phyloP scores from a whole-genome alignment of 2,888 invertebrate species.

The Torymus tubicola region DNA sequence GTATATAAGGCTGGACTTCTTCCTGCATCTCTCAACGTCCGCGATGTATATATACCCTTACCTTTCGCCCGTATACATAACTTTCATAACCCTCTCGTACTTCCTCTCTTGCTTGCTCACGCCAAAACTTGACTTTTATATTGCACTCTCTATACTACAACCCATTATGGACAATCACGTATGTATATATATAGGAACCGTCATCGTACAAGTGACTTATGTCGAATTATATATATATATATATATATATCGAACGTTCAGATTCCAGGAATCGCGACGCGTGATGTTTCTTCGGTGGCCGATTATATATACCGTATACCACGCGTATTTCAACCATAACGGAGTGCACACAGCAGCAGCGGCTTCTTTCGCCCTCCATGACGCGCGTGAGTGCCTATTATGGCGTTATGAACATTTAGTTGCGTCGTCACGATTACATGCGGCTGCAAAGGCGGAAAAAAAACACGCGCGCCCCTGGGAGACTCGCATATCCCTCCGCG shows the following conservation, averaged over 20 bases:
- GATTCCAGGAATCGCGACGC: constrained; percentile 66
- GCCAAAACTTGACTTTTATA: background rate
- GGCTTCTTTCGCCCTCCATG: constrained; percentile 38
- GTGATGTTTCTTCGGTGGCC: constrained; percentile 57
- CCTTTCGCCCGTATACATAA: constrained; percentile 12
- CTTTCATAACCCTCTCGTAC: constrained; percentile 27
- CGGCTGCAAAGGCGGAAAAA: constrained; percentile 29
- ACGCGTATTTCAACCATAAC: constrained; percentile 68
- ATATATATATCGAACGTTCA: constrained; percentile 59
- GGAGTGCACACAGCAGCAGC: constrained; percentile 62
- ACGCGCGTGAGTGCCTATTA: constrained; percentile 65
- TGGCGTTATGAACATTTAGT: constrained; percentile 74
- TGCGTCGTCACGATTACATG: constrained; percentile 73
- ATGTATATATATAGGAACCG: too few species aligned
- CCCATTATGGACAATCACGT: too few species aligned
- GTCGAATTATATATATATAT: too few species aligned
- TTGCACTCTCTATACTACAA: too few species aligned
- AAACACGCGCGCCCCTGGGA: too few species aligned
- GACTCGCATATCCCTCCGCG: too few species aligned
- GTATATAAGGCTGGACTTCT: background rate
- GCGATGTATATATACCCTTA: background rate
- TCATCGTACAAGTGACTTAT: background rate
- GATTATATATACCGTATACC: constrained; percentile 65
- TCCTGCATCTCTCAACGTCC: background rate
- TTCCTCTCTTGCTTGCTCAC: background rate